Evolutionary conservation across 1,140 invertebrate species (phyloP), one percentile per base, ranked within the genome.

Genomic region (Chrysoperla carnea): DNA sequence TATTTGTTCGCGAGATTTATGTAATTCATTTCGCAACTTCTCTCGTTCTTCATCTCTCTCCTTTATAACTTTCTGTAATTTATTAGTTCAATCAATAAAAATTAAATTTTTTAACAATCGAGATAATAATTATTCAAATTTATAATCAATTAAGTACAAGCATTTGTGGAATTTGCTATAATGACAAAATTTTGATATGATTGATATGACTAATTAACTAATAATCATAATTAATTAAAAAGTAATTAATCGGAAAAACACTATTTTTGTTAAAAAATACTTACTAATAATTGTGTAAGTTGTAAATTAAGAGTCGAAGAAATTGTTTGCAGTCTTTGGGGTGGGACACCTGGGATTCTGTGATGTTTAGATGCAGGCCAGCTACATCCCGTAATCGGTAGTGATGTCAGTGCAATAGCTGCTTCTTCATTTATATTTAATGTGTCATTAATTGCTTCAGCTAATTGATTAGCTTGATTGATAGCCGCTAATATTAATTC

Each of bases 1-100:
- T 14, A 85, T 59, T 53, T 77, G 73, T 58, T 86, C 83, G 49
- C 79, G 67, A 39, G 71, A 73, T 50, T 69, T 68, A 45, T 78
- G 73, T 46, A 84, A 61, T 57, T 85, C 81, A 46, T 73, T 72
- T 27, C 81, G 68, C 48, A 84, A 59, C 42, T 72, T 69, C 48
- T 82, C 78, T 37, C 77, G 63, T 57, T 87, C 82, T 52, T 83
- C 79, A 55, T 86, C 82, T 47, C 73, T 64, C 48, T 77, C 72
- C 56, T 76, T 80, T 41, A 83, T 70, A 45, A 79, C 70, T 58
- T 73, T 75, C 81, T 85, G 53, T 11, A 60, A 50, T 39, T 46
- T 15, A 23, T 46, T 40, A 50, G 29, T 45, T 45, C 13, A 39
- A n/a, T 49, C 36, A 35, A 40, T 40, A n/a, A 43, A 41, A 29